These are phyloP conservation scores for Saturnia japonica DNA, from an alignment of 2,888 invertebrate species.

Conservation along the genomic window DNA sequence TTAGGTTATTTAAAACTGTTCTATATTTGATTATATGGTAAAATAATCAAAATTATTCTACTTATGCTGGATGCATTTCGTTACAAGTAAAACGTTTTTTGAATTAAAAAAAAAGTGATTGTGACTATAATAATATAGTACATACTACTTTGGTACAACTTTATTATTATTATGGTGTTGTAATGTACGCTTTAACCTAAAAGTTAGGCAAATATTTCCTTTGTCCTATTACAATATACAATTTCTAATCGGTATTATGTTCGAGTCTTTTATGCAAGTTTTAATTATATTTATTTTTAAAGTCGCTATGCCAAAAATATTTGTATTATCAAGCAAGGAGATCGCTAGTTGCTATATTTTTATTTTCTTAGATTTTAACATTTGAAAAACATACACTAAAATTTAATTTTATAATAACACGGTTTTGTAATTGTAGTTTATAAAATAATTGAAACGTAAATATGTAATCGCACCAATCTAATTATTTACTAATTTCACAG, in stretches of 20 bases:
- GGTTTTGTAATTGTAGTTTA: constrained; percentile 17
- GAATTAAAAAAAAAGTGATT: too few species aligned
- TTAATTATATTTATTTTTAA: not conserved
- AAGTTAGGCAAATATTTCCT: not conserved
- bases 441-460: constrained; percentile 34
- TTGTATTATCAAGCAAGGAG: not conserved
- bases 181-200: not conserved
- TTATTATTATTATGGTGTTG: not conserved
- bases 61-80: too few species aligned
- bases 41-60: too few species aligned
- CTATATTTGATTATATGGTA: too few species aligned
- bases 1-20: too few species aligned
- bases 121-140: too few species aligned
- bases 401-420: not conserved
- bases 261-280: not conserved
- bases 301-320: not conserved
- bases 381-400: not conserved
- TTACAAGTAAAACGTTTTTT: too few species aligned
- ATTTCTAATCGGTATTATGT: constrained; percentile 3
- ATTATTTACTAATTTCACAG: constrained; percentile 47
- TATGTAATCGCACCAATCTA: constrained; percentile 42
- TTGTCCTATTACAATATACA: not conserved
- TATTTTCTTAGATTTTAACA: not conserved
- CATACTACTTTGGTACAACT: not conserved
- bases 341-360: not conserved